Evolutionary conservation across 2,888 invertebrate genomes (phyloP), one percentile per base, ranked within the genome.

Genomic region (Xanthia icteritia): DNA sequence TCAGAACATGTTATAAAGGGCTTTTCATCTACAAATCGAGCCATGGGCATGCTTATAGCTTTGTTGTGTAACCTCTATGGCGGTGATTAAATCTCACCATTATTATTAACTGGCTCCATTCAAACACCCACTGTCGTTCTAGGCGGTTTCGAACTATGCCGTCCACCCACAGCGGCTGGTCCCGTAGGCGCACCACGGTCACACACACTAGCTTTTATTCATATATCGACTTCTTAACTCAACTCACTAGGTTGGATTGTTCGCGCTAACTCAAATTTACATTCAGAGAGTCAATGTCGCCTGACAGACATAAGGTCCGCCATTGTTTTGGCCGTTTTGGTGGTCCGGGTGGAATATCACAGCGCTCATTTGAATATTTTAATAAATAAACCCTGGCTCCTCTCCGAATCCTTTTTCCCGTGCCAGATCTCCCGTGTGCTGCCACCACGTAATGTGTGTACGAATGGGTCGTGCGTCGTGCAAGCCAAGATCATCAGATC

Each of bases 51-150:
- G 96, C 96, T 95, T 93, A 92, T 93, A 93, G 93, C 93, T 94
- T 94, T 94, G 94, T 96, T 96, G 95, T 94, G 95, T 95, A 96
- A 96, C 95, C 92, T 96, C 94, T 94, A 95, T 94, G 95, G 92
- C 92, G 95, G 96, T 96, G 96, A 96, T 96, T 96, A 96, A 94
- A 96, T 96, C 96, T 96, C 96, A 96, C 96, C 96, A 96, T 96
- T 96, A 96, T 96, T 96, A 96, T 96, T 95, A 95, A 96, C 95
- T 95, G 96, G 96, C 96, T 96, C 96, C 96, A 96, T 96, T 96
- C 94, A 95, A 94, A 96, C 96, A 96, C 96, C 96, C 96, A 96
- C 96, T 95, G 96, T 92, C 93, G 95, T 94, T 93, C 95, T 95
- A 94, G 95, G 95, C 94, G 94, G 94, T 92, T 94, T 93, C 92